A percentile compares a stretch with the other conserved stretches of the same genome.
phyloP scores from a whole-genome alignment of 2,888 invertebrate genomes.

The Cordilura impudica region DNA sequence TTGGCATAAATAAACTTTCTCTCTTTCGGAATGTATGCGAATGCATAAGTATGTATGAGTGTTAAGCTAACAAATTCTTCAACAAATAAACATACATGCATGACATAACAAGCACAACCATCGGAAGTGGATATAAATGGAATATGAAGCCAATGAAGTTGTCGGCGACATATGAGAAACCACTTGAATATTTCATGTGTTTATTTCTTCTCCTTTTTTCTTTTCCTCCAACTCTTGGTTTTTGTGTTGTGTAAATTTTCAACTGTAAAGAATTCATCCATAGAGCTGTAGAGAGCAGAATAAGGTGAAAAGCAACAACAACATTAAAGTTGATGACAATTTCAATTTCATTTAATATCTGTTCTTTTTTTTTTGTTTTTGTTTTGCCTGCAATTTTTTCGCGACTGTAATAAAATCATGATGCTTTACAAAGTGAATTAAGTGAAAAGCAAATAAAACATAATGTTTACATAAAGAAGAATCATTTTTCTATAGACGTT shows the following conservation, averaged over 20 bases:
- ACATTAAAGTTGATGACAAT: slow-evolving; percentile 52
- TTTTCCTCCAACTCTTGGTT: not conserved
- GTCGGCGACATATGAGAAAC: slow-evolving; percentile 63
- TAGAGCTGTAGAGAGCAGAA: slow-evolving; percentile 10
- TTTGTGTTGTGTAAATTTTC: not conserved
- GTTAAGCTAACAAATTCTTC: slow-evolving; percentile 56
- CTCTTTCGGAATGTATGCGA: not conserved
- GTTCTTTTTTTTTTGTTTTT: not conserved
- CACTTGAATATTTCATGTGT: slow-evolving; percentile 63
- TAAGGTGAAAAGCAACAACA: not conserved
- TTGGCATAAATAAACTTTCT: slow-evolving; percentile 5
- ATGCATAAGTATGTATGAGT: slow-evolving; percentile 20
- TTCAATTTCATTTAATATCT: slow-evolving; percentile 52
- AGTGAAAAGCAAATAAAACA: slow-evolving; percentile 73
- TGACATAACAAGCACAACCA: slow-evolving; percentile 41
- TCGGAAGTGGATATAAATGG: slow-evolving; percentile 57
- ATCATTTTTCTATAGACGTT: not conserved
- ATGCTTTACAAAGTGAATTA: slow-evolving; percentile 72
- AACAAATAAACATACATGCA: slow-evolving; percentile 29
- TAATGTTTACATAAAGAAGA: slow-evolving; percentile 56
- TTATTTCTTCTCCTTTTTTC: not conserved
- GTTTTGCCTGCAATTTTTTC: slow-evolving; percentile 5
- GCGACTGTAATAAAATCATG: slow-evolving; percentile 62
- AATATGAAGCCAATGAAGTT: slow-evolving; percentile 59
- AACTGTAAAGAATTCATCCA: slow-evolving; percentile 15